A percentile compares a stretch with the other conserved stretches of the same genome.
Evolutionary conservation across 2,797 vertebrate species (phyloP).

Genomic region (Falco novaeseelandiae): DNA sequence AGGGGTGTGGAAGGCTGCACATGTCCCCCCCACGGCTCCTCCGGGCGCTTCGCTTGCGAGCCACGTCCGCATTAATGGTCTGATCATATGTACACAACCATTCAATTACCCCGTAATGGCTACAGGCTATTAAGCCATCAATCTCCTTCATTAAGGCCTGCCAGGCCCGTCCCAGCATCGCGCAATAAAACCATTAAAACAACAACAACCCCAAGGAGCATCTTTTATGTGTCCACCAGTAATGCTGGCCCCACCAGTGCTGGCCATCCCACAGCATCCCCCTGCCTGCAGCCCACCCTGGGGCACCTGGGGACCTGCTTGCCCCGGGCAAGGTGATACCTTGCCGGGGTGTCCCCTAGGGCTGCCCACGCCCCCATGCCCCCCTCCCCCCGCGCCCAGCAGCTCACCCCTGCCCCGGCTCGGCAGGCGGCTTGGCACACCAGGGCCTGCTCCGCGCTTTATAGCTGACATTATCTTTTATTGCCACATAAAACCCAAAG

Average conservation of each 20-base stretch:
- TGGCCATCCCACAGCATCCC: accelerated
- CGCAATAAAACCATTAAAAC: slow-evolving; percentile 39
- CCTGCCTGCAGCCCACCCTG: neutral
- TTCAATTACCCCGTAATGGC: slow-evolving; percentile 63
- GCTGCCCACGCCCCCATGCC: neutral
- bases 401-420: neutral
- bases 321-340: accelerated
- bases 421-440: neutral
- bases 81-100: slow-evolving; percentile 54
- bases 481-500: slow-evolving; percentile 39
- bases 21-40: accelerated
- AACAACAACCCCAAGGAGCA: neutral
- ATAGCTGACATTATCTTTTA: slow-evolving; percentile 62
- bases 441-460: slow-evolving; percentile 27
- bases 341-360: neutral
- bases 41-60: neutral
- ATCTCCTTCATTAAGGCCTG: slow-evolving; percentile 58
- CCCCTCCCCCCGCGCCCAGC: neutral
- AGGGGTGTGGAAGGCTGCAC: neutral
- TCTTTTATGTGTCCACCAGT: neutral
- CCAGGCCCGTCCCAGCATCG: neutral
- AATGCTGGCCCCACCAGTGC: accelerated
- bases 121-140: slow-evolving; percentile 61
- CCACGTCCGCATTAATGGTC: neutral
- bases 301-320: accelerated